Conservation (phyloP, 1,140 invertebrate genomes). For the Whitmania pigra region DNA sequence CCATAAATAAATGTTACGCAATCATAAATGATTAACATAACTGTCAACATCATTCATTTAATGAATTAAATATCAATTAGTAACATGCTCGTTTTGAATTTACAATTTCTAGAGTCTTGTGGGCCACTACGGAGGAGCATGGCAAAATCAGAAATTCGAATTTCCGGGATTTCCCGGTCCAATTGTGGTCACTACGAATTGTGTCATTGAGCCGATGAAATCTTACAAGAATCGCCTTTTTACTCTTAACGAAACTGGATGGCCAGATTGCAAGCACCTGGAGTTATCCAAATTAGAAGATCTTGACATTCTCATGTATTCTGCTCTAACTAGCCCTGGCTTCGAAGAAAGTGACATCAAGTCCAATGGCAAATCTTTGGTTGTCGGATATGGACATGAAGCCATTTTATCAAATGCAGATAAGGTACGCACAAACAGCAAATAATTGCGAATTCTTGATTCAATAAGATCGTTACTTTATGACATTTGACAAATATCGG, state of each 20-base stretch:
- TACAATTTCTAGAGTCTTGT: conserved; percentile 25
- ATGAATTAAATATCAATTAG: neutral
- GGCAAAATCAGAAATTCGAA: conserved; percentile 30
- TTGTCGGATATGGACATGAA: conserved; percentile 29
- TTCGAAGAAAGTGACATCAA: conserved; percentile 20
- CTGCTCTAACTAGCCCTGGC: conserved; percentile 23
- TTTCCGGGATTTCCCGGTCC: conserved; percentile 30
- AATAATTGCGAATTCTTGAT: neutral
- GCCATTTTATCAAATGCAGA: conserved; percentile 28
- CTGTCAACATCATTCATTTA: too few relatives aligned
- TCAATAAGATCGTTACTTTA: neutral
- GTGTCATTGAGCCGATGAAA: conserved; percentile 29
- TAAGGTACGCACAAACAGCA: conserved; percentile 21
- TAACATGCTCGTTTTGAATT: neutral
- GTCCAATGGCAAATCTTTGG: conserved; percentile 17
- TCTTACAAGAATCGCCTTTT: conserved; percentile 28
- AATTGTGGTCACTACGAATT: conserved; percentile 30
- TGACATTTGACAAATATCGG: neutral
- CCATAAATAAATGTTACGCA: too few relatives aligned
- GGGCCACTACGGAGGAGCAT: conserved; percentile 30
- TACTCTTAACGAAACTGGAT: conserved; percentile 28
- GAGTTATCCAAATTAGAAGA: conserved; percentile 22
- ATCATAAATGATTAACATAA: too few relatives aligned
- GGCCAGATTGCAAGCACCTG: conserved; percentile 27
- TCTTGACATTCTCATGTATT: conserved; percentile 23